Conservation (phyloP, 2,888 invertebrate genomes). For the Dexiosoma caninum region DNA sequence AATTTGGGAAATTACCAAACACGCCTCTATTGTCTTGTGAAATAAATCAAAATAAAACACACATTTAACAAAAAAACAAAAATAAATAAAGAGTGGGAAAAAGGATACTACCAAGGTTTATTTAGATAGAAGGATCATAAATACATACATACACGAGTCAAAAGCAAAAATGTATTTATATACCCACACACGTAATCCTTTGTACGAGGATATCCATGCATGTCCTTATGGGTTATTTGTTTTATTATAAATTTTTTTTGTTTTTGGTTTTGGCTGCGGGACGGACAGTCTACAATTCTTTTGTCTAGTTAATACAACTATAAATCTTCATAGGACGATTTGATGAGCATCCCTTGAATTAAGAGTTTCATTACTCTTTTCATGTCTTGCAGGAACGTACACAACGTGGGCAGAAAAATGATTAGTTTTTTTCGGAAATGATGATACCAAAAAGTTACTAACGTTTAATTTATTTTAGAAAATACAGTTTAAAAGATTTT, state of each 20-base stretch:
- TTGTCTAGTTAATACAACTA: conserved; percentile 43
- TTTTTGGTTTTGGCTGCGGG: not conserved
- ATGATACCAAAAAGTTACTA: not conserved
- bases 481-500: too few relatives aligned
- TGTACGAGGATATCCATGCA: not conserved
- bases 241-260: too few relatives aligned
- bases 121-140: conserved; percentile 6
- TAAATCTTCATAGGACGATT: conserved; percentile 37
- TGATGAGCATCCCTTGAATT: conserved; percentile 52
- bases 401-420: too few relatives aligned
- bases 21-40: conserved; percentile 43
- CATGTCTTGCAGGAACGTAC: not conserved
- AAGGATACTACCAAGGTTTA: conserved; percentile 26
- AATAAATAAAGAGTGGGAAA: not conserved
- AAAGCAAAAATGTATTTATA: conserved; percentile 12
- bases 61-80: not conserved
- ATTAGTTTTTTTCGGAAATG: not conserved
- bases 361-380: not conserved
- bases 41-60: conserved; percentile 23
- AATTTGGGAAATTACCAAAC: conserved; percentile 42
- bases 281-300: not conserved
- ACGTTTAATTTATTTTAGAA: too few relatives aligned
- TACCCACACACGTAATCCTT: not conserved
- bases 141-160: conserved; percentile 32
- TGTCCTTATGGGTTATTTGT: conserved; percentile 40